phyloP scores from a whole-genome alignment of 2,888 invertebrate species.

The Andrena praecox region DNA sequence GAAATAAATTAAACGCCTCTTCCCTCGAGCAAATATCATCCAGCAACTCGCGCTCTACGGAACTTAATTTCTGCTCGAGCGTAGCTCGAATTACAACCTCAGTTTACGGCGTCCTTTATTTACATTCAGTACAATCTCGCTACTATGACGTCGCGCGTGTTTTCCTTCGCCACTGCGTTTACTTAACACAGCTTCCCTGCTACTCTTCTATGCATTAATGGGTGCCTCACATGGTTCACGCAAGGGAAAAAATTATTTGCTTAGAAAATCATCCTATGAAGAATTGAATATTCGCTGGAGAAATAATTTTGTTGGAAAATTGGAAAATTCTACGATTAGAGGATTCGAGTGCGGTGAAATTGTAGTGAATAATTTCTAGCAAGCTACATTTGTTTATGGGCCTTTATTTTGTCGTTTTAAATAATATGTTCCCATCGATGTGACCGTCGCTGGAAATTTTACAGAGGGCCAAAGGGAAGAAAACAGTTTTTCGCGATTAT shows the following conservation, averaged over 20 bases:
- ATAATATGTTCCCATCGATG: too few relatives aligned
- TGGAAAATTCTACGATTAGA: too few relatives aligned
- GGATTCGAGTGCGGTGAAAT: too few relatives aligned
- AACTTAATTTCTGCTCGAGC: slow-evolving; percentile 34
- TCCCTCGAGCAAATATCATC: slow-evolving; percentile 6
- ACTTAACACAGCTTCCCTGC: background rate
- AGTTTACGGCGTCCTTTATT: slow-evolving; percentile 12
- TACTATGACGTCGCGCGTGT: background rate
- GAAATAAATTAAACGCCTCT: slow-evolving; percentile 31
- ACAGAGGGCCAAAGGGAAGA: too few relatives aligned
- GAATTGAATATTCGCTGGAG: too few relatives aligned
- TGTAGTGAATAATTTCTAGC: too few relatives aligned
- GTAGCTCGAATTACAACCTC: slow-evolving; percentile 12
- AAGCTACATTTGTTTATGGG: too few relatives aligned
- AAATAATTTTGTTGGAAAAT: too few relatives aligned
- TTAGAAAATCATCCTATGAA: too few relatives aligned
- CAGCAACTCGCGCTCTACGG: slow-evolving; percentile 16
- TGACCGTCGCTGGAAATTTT: too few relatives aligned
- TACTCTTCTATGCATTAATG: background rate
- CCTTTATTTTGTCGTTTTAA: too few relatives aligned
- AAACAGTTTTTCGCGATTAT: too few relatives aligned
- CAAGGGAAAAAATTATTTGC: background rate
- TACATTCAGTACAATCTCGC: slow-evolving; percentile 4
- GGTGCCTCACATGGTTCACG: background rate
- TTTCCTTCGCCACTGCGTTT: background rate